Evolutionary conservation across 2,888 invertebrate genomes (phyloP), one percentile per base, ranked within the genome.

Genomic region (Ormyrus rosae): DNA sequence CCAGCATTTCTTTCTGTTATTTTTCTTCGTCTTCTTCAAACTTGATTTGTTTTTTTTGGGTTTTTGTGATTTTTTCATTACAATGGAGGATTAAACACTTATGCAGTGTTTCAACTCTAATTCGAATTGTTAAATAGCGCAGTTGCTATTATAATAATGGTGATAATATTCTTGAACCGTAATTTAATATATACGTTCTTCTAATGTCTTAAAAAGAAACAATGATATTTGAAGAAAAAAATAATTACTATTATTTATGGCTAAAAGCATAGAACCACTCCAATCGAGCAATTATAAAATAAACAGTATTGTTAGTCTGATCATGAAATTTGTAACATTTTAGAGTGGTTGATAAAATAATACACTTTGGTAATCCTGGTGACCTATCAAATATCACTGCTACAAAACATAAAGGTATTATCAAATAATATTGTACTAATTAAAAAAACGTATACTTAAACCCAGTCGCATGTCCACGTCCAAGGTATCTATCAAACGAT

Each of bases 101-200:
- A 83, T 78, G 34, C 72, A 87, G 85, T 88, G 88, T 88, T 88
- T 85, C 81, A 86, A 85, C 85, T 86, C 84, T 86, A 88, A 77
- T 58, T 77, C 53, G 77, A 80, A 3, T 65, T 65, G 13, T 65
- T 65, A 0, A 72, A 81, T 79, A 79, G 78, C 81, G 11, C 34
- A 46, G 60, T 56, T 65, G 78, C 80, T 82, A 80, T 82, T 73
- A 48, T 34, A 65, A 75, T 79, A 67, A 65, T 65, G 73, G 80
- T 80, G 74, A 73, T 69, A 73, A 72, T 69, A 80, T 76, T 64
- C 60, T 45, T 67, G 9, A 82, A 80, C 80, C 71, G 65, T 10
- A 73, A 77, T 77, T 80, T 82, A 61, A 77, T 67, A 71, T 80
- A 82, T 82, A 80, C 82, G 82, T 82, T 77, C 60, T 80, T 77